A percentile compares a stretch with the other conserved stretches of the same genome.
Conservation (phyloP, 2,113 vertebrate species). For the Oenanthe melanoleuca region DNA sequence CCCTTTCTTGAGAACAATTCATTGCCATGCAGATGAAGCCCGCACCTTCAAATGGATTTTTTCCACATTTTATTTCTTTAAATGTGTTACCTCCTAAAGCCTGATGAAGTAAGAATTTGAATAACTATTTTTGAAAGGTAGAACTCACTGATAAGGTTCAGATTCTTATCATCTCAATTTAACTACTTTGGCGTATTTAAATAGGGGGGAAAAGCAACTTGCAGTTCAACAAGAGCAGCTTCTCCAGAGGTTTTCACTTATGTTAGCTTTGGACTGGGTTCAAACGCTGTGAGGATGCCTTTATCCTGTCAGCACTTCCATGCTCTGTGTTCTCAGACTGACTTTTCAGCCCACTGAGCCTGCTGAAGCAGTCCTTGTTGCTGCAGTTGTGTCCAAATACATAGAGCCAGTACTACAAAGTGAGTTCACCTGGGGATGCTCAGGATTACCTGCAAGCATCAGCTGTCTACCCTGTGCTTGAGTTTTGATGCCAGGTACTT, state of each 20-base stretch:
- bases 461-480: background rate
- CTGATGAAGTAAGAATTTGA: constrained; percentile 60
- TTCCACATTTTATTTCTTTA: constrained; percentile 1
- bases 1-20: constrained; percentile 35
- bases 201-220: background rate
- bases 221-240: constrained; percentile 42
- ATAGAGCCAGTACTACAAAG: background rate
- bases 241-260: constrained; percentile 50
- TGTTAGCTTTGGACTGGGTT: constrained; percentile 49
- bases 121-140: constrained; percentile 61
- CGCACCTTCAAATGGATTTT: constrained; percentile 32
- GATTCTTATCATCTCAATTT: constrained; percentile 56
- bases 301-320: constrained; percentile 60
- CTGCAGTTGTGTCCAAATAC: background rate
- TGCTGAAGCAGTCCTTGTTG: background rate
- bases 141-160: constrained; percentile 50
- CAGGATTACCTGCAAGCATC: background rate
- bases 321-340: background rate
- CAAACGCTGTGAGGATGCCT: background rate
- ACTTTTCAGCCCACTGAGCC: background rate
- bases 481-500: background rate
- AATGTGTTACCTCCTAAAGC: constrained; percentile 28
- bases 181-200: constrained; percentile 40
- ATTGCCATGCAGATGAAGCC: constrained; percentile 51
- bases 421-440: background rate